Evolutionary conservation across 2,797 vertebrate species (phyloP).

Genomic region (Aphelocoma californica): DNA sequence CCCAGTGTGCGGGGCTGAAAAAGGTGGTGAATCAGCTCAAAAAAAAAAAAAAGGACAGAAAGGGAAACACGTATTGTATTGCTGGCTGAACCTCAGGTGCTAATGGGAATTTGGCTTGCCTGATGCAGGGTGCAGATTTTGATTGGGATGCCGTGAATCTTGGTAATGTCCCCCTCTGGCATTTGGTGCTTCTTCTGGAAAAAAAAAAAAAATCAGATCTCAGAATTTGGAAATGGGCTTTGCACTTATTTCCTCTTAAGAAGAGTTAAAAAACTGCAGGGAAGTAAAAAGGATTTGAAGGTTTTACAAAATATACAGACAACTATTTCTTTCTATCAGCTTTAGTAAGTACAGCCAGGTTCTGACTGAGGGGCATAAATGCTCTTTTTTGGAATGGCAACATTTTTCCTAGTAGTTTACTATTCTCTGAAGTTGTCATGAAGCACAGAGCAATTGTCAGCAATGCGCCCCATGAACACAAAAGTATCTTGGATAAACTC

Average conservation of each 20-base stretch:
- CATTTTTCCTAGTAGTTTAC: neutral
- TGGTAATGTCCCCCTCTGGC: neutral
- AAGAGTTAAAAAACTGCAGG: neutral
- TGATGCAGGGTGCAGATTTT: neutral
- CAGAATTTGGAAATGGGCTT: neutral
- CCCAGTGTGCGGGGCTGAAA: fast-evolving
- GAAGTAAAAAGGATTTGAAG: neutral
- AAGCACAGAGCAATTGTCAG: neutral
- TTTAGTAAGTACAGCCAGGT: neutral
- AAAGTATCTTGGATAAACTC: neutral
- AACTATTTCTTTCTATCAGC: neutral
- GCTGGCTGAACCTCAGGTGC: neutral
- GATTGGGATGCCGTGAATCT: neutral
- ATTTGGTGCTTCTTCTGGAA: neutral
- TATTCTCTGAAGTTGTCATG: neutral
- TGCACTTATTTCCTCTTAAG: neutral
- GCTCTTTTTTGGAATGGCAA: neutral
- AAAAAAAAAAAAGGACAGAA: neutral
- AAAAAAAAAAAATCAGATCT: neutral
- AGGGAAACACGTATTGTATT: neutral
- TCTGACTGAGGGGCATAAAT: neutral
- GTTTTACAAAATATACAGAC: neutral
- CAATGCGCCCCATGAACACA: neutral
- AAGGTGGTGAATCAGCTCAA: neutral
- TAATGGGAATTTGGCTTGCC: neutral